These are phyloP conservation scores for Labia minor DNA, from an alignment of 2,888 invertebrate genomes.

Conservation along the genomic window DNA sequence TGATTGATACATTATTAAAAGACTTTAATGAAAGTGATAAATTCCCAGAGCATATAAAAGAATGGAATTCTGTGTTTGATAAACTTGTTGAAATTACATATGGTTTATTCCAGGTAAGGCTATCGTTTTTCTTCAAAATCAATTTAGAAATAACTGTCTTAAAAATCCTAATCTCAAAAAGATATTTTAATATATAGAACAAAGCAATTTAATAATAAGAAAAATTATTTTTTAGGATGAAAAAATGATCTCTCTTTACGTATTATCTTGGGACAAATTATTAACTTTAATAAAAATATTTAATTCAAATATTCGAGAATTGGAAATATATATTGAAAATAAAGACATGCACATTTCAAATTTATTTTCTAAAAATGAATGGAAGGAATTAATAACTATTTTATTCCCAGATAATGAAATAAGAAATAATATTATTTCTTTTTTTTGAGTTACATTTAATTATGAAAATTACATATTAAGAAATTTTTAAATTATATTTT, in stretches of 20 bases:
- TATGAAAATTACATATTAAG: too few species aligned
- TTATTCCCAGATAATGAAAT: not conserved
- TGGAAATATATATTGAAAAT: not conserved
- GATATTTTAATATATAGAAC: too few species aligned
- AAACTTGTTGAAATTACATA: too few species aligned
- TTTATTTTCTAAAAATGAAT: not conserved
- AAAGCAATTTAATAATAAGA: too few species aligned
- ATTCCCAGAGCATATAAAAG: too few species aligned
- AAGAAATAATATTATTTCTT: not conserved
- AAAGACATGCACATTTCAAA: not conserved
- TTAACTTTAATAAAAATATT: not conserved
- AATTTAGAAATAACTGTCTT: too few species aligned
- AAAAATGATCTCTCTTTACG: not conserved
- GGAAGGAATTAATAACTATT: not conserved
- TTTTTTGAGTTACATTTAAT: not conserved
- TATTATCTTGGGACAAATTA: not conserved
- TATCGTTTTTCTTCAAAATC: too few species aligned
- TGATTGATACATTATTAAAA: not conserved
- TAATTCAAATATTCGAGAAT: not conserved
- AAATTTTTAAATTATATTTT: too few species aligned
- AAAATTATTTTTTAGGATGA: not conserved
- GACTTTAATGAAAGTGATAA: not conserved
- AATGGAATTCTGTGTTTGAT: too few species aligned
- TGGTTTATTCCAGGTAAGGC: too few species aligned
- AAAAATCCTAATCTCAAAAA: too few species aligned